Evolutionary conservation across 2,888 invertebrate species (phyloP).

Genomic region (Blastobasis lacticolella): DNA sequence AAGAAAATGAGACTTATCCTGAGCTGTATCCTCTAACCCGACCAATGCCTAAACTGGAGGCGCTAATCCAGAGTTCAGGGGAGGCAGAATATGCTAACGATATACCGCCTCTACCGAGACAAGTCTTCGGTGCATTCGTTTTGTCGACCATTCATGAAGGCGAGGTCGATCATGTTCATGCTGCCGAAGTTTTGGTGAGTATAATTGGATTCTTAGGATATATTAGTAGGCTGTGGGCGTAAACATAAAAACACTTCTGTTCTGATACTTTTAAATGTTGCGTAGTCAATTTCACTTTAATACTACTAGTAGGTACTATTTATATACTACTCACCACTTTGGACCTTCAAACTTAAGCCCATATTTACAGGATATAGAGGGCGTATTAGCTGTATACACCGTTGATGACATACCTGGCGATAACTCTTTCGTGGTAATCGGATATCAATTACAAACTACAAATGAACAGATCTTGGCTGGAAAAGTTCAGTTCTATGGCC

Average conservation of each 20-base stretch:
- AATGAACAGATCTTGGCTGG: slow-evolving; percentile 71
- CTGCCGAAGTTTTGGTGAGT: slow-evolving; percentile 75
- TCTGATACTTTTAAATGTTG: too few species aligned
- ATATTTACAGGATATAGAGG: slow-evolving; percentile 69
- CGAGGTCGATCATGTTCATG: slow-evolving; percentile 73
- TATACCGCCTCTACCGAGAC: slow-evolving; percentile 68
- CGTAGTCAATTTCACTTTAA: too few species aligned
- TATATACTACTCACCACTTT: too few species aligned
- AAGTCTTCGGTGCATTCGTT: slow-evolving; percentile 82
- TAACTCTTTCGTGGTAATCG: slow-evolving; percentile 67
- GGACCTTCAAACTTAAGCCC: too few species aligned
- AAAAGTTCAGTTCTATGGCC: slow-evolving; percentile 76
- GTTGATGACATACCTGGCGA: slow-evolving; percentile 81
- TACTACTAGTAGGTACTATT: too few species aligned
- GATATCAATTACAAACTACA: slow-evolving; percentile 42
- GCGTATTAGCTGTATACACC: slow-evolving; percentile 77
- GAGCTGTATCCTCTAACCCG: slow-evolving; percentile 79
- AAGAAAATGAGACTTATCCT: slow-evolving; percentile 74
- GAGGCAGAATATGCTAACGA: slow-evolving; percentile 81
- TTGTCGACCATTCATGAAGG: slow-evolving; percentile 73
- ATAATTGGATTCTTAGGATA: not conserved
- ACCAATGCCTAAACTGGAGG: slow-evolving; percentile 79
- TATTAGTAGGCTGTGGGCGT: too few species aligned
- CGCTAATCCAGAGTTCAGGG: slow-evolving; percentile 74
- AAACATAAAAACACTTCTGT: too few species aligned